Base-by-base conservation (phyloP, 2,888 invertebrate species). In the Mesodorylaimus sp. region DNA sequence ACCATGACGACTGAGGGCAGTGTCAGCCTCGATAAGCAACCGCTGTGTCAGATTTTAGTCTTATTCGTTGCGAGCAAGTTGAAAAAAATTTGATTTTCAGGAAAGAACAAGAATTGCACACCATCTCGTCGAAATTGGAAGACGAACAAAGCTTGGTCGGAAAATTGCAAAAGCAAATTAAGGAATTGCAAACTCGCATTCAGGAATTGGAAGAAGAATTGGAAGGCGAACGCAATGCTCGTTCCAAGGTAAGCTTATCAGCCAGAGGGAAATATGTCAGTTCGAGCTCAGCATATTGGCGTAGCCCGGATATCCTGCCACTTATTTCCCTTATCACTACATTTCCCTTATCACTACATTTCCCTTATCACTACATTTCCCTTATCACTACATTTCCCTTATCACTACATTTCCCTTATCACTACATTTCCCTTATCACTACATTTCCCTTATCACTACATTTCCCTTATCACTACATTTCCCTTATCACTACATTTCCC, bases 151-250 rank as follows among this genome's bases (percentile, higher is more conserved):
- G 85, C 59, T 78, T 93, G 64, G 91, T 97, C 65, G 83, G 87
- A 74, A 89, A 91, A 63, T 79, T 86, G 66, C 89, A 93, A 75
- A 91, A 91, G 74, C 95, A 95, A 76, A 89, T 97, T 78, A 97
- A 97, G 79, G 95, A 97, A 76, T 79, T 93, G 68, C 89, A 89
- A 74, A 82, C 66, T 56, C 56, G 95, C 70, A 89, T 97, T 72
- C 93, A 95, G 70, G 97, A 97, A 73, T 78, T 97, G 68, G 95
- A 97, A 72, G 97, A 97, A 70, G 97, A 97, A 75, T 83, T 97
- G 62, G 97, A 97, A 74, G 88, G 91, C 62, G 97, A 97, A 52
- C 58, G 64, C 29, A 57, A 58, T 47, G 57, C 58, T 7, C 58
- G 61, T 39, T 54, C 58, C 52, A 61, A 62, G 59, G 48, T 57